These are phyloP conservation scores for Malurus leucopterus DNA, from an alignment of 2,797 vertebrate species.

Conservation along the genomic window DNA sequence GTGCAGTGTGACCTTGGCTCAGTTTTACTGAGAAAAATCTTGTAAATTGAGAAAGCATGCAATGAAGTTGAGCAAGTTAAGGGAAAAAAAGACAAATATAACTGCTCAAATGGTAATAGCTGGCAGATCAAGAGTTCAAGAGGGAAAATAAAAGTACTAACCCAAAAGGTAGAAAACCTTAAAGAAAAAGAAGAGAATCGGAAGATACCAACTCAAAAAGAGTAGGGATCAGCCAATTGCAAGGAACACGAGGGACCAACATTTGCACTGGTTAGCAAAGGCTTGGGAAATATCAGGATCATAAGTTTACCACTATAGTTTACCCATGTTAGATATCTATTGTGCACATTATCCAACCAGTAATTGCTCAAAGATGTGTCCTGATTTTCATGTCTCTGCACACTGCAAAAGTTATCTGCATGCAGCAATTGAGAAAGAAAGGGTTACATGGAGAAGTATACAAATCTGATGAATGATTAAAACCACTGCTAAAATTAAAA, in stretches of 20 bases:
- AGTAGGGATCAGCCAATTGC: background rate
- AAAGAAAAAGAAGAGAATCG: background rate
- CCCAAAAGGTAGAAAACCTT: background rate
- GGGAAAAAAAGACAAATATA: background rate
- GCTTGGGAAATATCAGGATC: background rate
- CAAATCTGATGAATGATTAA: background rate
- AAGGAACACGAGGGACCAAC: background rate
- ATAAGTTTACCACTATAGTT: background rate
- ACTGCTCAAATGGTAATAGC: background rate
- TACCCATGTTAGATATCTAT: background rate
- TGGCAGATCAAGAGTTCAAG: background rate
- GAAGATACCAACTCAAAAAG: background rate
- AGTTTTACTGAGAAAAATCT: background rate
- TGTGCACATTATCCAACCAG: fast-evolving
- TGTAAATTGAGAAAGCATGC: background rate
- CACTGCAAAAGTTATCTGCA: background rate
- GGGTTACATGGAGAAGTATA: background rate
- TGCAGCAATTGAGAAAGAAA: background rate
- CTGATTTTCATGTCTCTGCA: background rate
- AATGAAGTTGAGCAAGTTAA: background rate
- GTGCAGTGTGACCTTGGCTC: background rate
- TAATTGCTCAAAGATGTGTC: background rate
- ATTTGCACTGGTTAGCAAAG: background rate
- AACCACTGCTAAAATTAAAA: background rate
- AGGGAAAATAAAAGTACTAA: background rate